Base-by-base conservation (phyloP, 2,113 vertebrate genomes). In the Epinephelus fuscoguttatus region DNA sequence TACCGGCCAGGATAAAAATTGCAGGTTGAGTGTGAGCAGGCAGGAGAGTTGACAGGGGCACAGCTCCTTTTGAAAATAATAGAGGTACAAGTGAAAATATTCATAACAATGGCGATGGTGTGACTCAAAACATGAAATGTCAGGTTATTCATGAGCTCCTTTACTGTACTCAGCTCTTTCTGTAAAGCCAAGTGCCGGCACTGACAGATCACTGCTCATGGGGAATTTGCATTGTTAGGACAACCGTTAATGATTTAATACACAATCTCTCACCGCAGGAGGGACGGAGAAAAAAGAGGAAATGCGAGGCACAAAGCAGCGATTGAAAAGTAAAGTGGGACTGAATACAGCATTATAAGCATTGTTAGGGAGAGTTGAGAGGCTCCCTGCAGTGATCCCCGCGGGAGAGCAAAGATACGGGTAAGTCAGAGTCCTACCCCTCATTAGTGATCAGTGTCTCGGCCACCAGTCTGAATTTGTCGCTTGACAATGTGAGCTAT, bases 221-320 rank as follows among this genome's bases (percentile, higher is more conserved):
- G 75, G 45, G 67, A 79, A 61, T 86, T 59, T 74, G 30, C 62
- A 84, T 86, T 80, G 87, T 85, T 78, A 75, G 83, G 78, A 80
- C 67, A 86, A 75, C 49, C 12, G 53, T 79, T 78, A 88, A 90
- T 84, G 84, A 89, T 88, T 87, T 69, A 74, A 87, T 78, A 57
- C 37, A 60, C 72, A 82, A 61, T 72, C 56, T 72, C 64, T 82
- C 75, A 1, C 88, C 5, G 57, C 49, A 2, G 85, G 87, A 77
- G 63, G 59, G 23, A 57, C 5, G 42, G 0, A 55, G 27, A 53
- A 64, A 49, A 62, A 66, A 52, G 33, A 49, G 52, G 18, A 64
- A 69, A 63, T 21, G 42, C 57, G 40, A 70, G 55, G 14, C 25
- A 62, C 73, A 86, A 82, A 84, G 80, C 52, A 27, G 6, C 0